phyloP scores from a whole-genome alignment of 1,140 invertebrate genomes.

The Branchinecta lindahli region DNA sequence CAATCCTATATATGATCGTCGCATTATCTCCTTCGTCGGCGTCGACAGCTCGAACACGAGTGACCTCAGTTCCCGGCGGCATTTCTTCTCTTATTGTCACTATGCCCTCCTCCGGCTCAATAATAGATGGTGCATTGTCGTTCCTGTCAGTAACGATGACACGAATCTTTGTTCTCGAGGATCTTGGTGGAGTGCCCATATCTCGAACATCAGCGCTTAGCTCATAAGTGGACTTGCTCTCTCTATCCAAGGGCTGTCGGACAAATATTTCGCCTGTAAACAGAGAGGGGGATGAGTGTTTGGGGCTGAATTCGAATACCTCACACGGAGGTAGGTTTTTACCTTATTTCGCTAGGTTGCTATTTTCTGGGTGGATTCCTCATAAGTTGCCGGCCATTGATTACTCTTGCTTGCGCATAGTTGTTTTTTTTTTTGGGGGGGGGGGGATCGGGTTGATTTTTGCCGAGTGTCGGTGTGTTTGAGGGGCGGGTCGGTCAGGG shows the following conservation, averaged over 20 bases:
- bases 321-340: constrained; percentile 6
- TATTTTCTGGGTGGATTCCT: no score
- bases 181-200: constrained; percentile 55
- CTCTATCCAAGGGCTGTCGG: constrained; percentile 61
- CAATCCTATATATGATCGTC: constrained; percentile 51
- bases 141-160: constrained; percentile 68
- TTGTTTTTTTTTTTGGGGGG: no score
- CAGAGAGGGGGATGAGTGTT: constrained; percentile 10
- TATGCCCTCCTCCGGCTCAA: constrained; percentile 69
- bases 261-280: constrained; percentile 67
- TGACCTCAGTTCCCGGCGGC: constrained; percentile 65
- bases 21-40: constrained; percentile 73
- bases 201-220: constrained; percentile 69
- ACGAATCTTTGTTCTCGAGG: constrained; percentile 51
- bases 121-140: constrained; percentile 74
- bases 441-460: no score
- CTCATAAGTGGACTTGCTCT: constrained; percentile 56
- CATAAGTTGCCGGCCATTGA: no score
- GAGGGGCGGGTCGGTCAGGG: no score
- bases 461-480: no score
- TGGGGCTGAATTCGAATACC: background rate
- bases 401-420: no score
- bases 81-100: constrained; percentile 76
- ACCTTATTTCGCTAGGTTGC: constrained; percentile 3
- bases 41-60: constrained; percentile 66